Base-by-base conservation (phyloP, 2,888 invertebrate genomes). In the Notodonta dromedarius region DNA sequence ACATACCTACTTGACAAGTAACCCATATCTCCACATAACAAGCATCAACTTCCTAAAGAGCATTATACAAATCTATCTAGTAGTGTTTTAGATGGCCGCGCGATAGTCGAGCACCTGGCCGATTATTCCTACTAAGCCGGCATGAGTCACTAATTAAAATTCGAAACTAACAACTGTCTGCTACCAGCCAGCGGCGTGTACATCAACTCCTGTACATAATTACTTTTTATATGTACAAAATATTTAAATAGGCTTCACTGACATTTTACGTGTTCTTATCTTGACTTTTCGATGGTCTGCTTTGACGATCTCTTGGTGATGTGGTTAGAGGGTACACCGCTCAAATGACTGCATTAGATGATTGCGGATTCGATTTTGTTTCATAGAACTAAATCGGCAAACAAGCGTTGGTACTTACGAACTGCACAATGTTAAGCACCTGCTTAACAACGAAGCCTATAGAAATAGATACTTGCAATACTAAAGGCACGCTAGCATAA, bases 111-210 rank as follows among this genome's bases (percentile, higher is more conserved):
- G 13, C 62, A 69, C 46, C 62, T 66, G 63, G 61, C 39, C 32
- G 55, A 67, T 66, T 13, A 56, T 56, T 42, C 57, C 46, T 53
- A 60, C 11, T 48, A 4, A 56, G 56, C 24, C 48, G 32, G 42
- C 51, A 56, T 71, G 62, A 73, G 46, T 62, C 73, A 72, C 67
- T 67, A 69, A 74, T 76, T 70, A 70, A 32, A 67, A 72, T 73
- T 66, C 60, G 65, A 69, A 72, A 59, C 54, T 61, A 63, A 61
- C 65, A 61, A 62, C 61, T 35, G 59, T 50, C 63, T 46, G 59
- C 66, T 60, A 60, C 71, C 14, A 62, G 53, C 60, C 55, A 52
- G 61, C 63, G 59, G 62, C 61, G 42, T 68, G 63, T 67, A 62
- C 62, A 63, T 73, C 67, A 61, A 66, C 62, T 60, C 56, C 62